Base-by-base conservation (phyloP, 2,797 vertebrate genomes). In the Spea hammondii region DNA sequence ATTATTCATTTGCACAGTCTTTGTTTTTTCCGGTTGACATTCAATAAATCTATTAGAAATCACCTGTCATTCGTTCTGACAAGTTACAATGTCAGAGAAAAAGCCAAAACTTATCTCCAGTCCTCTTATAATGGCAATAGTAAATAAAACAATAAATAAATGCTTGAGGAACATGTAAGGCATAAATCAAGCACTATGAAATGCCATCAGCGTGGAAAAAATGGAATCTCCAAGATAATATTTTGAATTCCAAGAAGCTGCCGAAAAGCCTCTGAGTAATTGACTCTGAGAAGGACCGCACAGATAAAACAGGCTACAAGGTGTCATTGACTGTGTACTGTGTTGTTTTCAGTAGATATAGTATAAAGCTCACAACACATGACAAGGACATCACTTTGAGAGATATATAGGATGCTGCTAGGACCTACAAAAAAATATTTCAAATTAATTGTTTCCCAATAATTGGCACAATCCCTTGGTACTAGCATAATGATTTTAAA, bases 1-100 rank as follows among this genome's bases (percentile, higher is more conserved):
- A 62, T 62, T 62, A 62, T 17, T 62, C 59, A 62, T 12, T 62
- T 32, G n/a, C 12, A 62, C 59, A 62, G 14, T 62, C 32, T n/a
- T 62, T 62, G 51, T 62, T 17, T 62, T n/a, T 62, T 8, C 59
- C 12, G 1, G 59, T n/a, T 14, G 59, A 62, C 59, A 62, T 62
- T 62, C 14, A 62, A 62, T 62, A 62, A 62, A 62, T 62, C 59
- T 62, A 62, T 62, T 62, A 32, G 59, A 62, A 62, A 62, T 62
- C 59, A 7, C 59, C 5, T 62, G 59, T 62, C 59, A 62, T 17
- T 62, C 14, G 14, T 62, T 62, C 59, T 62, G 59, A 17, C 59
- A 62, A 6, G n/a, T 32, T 17, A 32, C 59, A 62, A 62, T 62
- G 59, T 62, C 59, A 62, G 9, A 6, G 59, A 12, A 12, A 62